Conservation (phyloP, 2,797 vertebrate genomes). For the Acestrorhynchus altus region DNA sequence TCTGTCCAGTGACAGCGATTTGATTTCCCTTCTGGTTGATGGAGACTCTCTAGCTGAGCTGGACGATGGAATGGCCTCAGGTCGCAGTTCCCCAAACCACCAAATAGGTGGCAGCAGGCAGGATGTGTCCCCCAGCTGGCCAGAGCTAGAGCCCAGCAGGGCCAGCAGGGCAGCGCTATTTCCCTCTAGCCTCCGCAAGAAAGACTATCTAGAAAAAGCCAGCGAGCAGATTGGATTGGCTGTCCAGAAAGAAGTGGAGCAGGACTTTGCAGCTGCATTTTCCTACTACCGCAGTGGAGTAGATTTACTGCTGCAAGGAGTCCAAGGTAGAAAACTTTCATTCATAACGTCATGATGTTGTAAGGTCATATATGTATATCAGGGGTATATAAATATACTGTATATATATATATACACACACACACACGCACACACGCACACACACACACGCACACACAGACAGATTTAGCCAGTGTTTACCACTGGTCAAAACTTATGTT, state of each 20-base stretch:
- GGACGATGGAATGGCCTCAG: constrained; percentile 98
- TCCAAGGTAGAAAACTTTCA: too few relatives aligned
- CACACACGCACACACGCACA: too few relatives aligned
- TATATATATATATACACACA: too few relatives aligned
- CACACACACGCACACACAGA: too few relatives aligned
- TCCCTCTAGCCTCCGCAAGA: constrained; percentile 81
- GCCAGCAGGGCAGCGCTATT: constrained; percentile 79
- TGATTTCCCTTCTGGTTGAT: constrained; percentile 88
- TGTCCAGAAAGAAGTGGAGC: constrained; percentile 90
- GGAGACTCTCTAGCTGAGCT: constrained; percentile 87
- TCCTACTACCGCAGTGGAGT: constrained; percentile 79
- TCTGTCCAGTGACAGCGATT: constrained; percentile 90
- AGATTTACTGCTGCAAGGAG: constrained; percentile 59
- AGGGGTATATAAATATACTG: too few relatives aligned
- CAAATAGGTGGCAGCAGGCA: constrained; percentile 73
- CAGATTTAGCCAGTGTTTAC: too few relatives aligned
- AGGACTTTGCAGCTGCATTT: constrained; percentile 90
- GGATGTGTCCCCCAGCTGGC: constrained; percentile 67
- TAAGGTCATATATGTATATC: too few relatives aligned
- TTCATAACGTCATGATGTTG: too few relatives aligned
- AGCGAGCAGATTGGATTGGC: constrained; percentile 90
- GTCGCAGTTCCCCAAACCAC: constrained; percentile 88
- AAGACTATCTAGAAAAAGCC: constrained; percentile 91
- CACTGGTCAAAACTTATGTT: too few relatives aligned
- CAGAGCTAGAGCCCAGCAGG: constrained; percentile 77